Base-by-base conservation (phyloP, 2,888 invertebrate genomes). In the Endomychus coccineus region DNA sequence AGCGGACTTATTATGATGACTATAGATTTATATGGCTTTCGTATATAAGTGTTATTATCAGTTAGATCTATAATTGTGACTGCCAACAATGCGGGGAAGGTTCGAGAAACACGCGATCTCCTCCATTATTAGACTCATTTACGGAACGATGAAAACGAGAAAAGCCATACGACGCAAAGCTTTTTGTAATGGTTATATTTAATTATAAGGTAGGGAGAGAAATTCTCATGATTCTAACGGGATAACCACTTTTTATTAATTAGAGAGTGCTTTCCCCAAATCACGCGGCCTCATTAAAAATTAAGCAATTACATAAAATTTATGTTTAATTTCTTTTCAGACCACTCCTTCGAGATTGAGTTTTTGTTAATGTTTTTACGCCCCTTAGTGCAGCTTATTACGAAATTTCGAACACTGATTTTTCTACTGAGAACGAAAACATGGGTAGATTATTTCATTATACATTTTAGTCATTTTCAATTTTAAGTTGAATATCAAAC, bases 141-240 rank as follows among this genome's bases (percentile, higher is more conserved):
- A 14, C 29, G 14, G 14, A 15, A 11, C n/a, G 29, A 11, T 11
- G 13, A 14, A 29, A 29, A 29, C 21, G 25, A 10, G 7, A 11
- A 25, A 25, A 25, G 25, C 11, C 25, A 10, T 10, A 6, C 6
- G 11, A 5, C 25, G 25, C 25, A 9, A 25, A 25, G 25, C 25
- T 25, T 25, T 25, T 25, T 25, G 25, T 25, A 25, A 25, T 25
- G 25, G 25, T 25, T 25, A 25, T 25, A 25, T 25, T 25, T 25
- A 25, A 25, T 25, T 25, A 25, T 25, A 25, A 25, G 25, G 7
- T 25, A 10, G 25, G 21, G 11, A 10, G 6, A 25, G 9, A 25
- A 25, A 11, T 5, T 9, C 9, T 6, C 9, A 25, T 25, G 9
- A 6, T 25, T 11, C 10, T 25, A 25, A 25, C 10, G 6, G 25